Evolutionary conservation across 2,888 invertebrate species (phyloP).

Genomic region (Steromphala cineraria): DNA sequence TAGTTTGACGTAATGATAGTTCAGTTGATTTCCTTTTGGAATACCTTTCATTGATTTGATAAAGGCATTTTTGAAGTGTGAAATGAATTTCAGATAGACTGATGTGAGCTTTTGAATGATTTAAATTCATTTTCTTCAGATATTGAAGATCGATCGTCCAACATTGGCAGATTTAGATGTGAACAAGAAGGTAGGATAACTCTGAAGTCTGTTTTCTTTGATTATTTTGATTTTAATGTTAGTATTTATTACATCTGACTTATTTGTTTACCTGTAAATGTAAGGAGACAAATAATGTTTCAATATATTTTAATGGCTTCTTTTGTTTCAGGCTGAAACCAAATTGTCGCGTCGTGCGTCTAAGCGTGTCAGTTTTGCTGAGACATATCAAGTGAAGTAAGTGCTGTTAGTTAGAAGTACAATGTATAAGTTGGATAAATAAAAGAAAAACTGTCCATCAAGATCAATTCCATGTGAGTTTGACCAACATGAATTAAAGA

Average conservation of each 20-base stretch:
- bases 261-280: too few species aligned
- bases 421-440: not conserved
- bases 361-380: slow-evolving; percentile 58
- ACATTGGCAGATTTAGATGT: slow-evolving; percentile 34
- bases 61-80: too few species aligned
- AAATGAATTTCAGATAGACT: not conserved
- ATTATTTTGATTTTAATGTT: too few species aligned
- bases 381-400: slow-evolving; percentile 57
- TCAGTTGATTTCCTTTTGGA: too few species aligned
- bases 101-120: not conserved
- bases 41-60: too few species aligned
- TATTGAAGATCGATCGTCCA: slow-evolving; percentile 32
- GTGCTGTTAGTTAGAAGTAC: slow-evolving; percentile 16
- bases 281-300: not conserved
- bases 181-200: slow-evolving; percentile 28
- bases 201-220: too few species aligned
- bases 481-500: too few species aligned
- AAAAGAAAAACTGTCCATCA: too few species aligned
- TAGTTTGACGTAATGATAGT: too few species aligned
- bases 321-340: slow-evolving; percentile 24
- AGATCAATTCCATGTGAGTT: too few species aligned
- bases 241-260: too few species aligned
- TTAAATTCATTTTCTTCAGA: slow-evolving; percentile 24
- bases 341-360: slow-evolving; percentile 27
- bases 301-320: too few species aligned